Conservation (phyloP, 2,797 vertebrate genomes). For the Rhinogobio ventralis region DNA sequence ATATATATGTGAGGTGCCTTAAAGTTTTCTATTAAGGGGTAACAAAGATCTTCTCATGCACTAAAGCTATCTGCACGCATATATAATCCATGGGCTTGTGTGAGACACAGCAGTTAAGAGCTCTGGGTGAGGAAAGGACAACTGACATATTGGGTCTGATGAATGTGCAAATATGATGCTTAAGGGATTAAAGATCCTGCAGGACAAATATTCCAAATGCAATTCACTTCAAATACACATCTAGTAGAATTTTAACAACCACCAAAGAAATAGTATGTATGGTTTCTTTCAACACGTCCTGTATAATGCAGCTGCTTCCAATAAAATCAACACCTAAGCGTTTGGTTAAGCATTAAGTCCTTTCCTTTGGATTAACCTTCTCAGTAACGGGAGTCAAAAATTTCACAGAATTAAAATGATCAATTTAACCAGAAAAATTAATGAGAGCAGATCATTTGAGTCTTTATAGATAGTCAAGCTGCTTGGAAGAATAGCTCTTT, state of each 20-base stretch:
- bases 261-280: constrained; percentile 18
- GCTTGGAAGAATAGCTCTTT: constrained; percentile 39
- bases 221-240: constrained; percentile 54
- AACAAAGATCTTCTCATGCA: constrained; percentile 41
- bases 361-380: constrained; percentile 21
- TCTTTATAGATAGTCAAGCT: constrained; percentile 59
- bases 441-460: constrained; percentile 21
- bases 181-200: constrained; percentile 18
- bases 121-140: constrained; percentile 33
- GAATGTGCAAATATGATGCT: constrained; percentile 43
- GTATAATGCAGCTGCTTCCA: constrained; percentile 36
- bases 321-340: constrained; percentile 51
- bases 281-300: constrained; percentile 35
- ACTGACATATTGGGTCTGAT: constrained; percentile 47
- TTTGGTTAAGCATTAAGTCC: constrained; percentile 9
- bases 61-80: constrained; percentile 52
- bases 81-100: constrained; percentile 38
- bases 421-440: neutral
- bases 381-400: neutral
- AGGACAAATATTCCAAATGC: constrained; percentile 44
- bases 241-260: constrained; percentile 41
- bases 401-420: neutral
- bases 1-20: constrained; percentile 51
- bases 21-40: constrained; percentile 49
- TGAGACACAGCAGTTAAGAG: constrained; percentile 45